Percentiles rank a stretch among this genome's conserved stretches.
These are phyloP conservation scores for Lissocephala sabroskyi DNA, from an alignment of 2,888 invertebrate genomes.

Conservation along the genomic window DNA sequence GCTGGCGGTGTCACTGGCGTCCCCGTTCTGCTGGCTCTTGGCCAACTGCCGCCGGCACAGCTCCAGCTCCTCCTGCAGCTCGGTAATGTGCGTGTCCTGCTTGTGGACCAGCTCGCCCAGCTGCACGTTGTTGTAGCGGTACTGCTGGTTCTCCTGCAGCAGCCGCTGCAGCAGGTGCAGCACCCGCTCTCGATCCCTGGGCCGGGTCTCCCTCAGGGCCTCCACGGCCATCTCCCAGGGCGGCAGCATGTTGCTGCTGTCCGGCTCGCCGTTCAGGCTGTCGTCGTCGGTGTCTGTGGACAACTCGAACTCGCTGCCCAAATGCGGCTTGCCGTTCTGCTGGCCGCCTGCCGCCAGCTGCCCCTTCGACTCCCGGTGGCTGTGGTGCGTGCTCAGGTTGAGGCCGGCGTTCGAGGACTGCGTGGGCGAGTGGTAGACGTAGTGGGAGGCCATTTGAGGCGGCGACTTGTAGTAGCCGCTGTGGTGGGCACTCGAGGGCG, in stretches of 20 bases:
- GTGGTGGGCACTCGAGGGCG: conserved; percentile 32
- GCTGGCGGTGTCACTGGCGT: conserved; percentile 6
- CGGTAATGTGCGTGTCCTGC: conserved; percentile 68
- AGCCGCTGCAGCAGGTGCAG: conserved; percentile 68
- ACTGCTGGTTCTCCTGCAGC: conserved; percentile 70
- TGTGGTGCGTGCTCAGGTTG: conserved; percentile 61
- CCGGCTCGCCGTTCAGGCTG: conserved; percentile 72
- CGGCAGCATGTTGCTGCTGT: conserved; percentile 70
- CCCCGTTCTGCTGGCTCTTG: conserved; percentile 23
- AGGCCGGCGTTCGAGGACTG: conserved; percentile 61
- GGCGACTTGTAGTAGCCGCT: conserved; percentile 36
- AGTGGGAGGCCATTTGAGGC: conserved; percentile 26
- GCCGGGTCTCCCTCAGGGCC: conserved; percentile 68
- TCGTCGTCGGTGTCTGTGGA: conserved; percentile 85
- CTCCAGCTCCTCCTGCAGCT: conserved; percentile 69
- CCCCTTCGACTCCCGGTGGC: conserved; percentile 45
- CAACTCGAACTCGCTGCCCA: conserved; percentile 78
- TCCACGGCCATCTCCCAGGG: conserved; percentile 71
- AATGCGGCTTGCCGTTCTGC: conserved; percentile 42
- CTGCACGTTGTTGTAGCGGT: conserved; percentile 67
- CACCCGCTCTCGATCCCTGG: conserved; percentile 69
- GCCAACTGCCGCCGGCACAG: conserved; percentile 64
- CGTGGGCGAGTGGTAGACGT: conserved; percentile 55
- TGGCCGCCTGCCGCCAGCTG: conserved; percentile 18
- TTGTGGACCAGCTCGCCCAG: conserved; percentile 66